Evolutionary conservation across 2,797 vertebrate genomes (phyloP).

Genomic region (Galaxias olidus): DNA sequence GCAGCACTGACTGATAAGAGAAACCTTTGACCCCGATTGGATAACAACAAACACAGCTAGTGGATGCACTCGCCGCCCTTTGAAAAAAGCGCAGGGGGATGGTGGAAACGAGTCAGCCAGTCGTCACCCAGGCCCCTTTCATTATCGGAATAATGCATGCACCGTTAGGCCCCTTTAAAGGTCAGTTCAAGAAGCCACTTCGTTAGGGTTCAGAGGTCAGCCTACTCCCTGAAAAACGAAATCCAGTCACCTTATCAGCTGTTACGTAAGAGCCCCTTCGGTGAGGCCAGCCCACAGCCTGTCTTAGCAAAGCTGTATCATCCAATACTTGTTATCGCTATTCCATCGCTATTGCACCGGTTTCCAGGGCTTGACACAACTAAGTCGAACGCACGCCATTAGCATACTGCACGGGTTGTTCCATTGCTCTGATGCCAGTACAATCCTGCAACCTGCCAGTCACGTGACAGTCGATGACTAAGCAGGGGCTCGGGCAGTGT

Average conservation of each 20-base stretch:
- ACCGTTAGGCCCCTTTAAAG: conserved; percentile 43
- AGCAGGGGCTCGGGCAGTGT: background rate
- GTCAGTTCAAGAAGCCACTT: conserved; percentile 43
- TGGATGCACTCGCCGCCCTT: background rate
- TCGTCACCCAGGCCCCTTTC: conserved; percentile 15
- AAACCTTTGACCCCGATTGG: background rate
- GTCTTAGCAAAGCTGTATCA: conserved; percentile 37
- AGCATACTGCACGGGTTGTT: conserved; percentile 23
- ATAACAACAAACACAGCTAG: background rate
- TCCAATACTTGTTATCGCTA: conserved; percentile 49
- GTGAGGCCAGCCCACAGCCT: conserved; percentile 21
- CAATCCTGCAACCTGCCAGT: conserved; percentile 42
- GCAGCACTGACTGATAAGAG: background rate
- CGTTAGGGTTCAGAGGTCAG: conserved; percentile 58
- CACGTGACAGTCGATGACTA: conserved; percentile 5
- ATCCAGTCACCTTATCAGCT: conserved; percentile 47
- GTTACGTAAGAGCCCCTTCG: conserved; percentile 30
- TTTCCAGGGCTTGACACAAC: conserved; percentile 49
- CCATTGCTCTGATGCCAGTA: conserved; percentile 33
- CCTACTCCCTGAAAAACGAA: conserved; percentile 42
- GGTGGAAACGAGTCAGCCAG: too few relatives aligned
- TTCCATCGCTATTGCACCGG: conserved; percentile 62
- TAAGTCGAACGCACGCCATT: conserved; percentile 20
- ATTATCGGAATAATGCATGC: conserved; percentile 27
- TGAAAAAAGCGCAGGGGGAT: too few relatives aligned